phyloP scores from a whole-genome alignment of 2,797 vertebrate genomes.

The Mus caroli region DNA sequence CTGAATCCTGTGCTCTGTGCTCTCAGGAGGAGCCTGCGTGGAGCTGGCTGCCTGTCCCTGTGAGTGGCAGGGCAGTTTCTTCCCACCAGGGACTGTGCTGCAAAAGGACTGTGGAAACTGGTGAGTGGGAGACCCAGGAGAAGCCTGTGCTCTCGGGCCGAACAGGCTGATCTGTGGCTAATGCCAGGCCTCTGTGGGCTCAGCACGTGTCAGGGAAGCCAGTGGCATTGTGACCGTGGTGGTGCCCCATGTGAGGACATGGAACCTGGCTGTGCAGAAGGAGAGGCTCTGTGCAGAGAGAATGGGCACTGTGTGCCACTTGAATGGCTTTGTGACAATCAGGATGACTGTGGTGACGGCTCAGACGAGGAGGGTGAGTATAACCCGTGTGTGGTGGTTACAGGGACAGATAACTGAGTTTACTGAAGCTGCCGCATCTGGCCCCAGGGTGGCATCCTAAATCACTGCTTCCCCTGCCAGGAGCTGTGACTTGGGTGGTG shows the following conservation, averaged over 20 bases:
- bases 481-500: background rate
- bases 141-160: background rate
- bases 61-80: slow-evolving; percentile 91
- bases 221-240: slow-evolving; percentile 89
- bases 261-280: slow-evolving; percentile 87
- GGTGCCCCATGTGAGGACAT: slow-evolving; percentile 84
- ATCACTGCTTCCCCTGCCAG: background rate
- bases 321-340: slow-evolving; percentile 95
- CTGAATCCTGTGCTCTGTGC: background rate
- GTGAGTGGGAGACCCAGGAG: slow-evolving; percentile 82
- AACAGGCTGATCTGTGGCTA: background rate
- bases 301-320: slow-evolving; percentile 92
- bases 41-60: slow-evolving; percentile 91
- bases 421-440: accelerated
- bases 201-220: slow-evolving; percentile 92
- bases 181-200: background rate
- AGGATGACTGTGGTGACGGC: slow-evolving; percentile 95
- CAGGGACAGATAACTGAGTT: background rate
- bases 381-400: background rate
- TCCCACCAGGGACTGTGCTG: slow-evolving; percentile 90
- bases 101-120: slow-evolving; percentile 93
- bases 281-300: slow-evolving; percentile 90
- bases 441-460: background rate
- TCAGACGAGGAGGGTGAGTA: slow-evolving; percentile 91
- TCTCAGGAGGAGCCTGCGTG: slow-evolving; percentile 90